phyloP scores from a whole-genome alignment of 2,888 invertebrate species.

The Acholoe squamosa region DNA sequence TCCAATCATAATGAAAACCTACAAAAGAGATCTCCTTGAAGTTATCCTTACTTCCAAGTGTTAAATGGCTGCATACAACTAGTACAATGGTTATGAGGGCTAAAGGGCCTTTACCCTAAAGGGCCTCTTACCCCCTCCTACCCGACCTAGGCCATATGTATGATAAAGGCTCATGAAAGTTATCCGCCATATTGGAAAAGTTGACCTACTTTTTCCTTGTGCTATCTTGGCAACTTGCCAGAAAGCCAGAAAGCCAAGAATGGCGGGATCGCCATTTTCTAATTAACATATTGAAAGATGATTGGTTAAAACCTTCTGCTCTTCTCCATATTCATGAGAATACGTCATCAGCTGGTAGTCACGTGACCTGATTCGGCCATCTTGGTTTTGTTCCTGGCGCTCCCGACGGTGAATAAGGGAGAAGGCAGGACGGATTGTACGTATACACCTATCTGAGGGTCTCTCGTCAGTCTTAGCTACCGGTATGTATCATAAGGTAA shows the following conservation, averaged over 20 bases:
- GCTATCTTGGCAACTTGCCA: slow-evolving; percentile 46
- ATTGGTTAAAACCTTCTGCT: slow-evolving; percentile 7
- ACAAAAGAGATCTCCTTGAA: too few species aligned
- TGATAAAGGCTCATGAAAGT: background rate
- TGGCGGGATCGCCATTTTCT: slow-evolving; percentile 18
- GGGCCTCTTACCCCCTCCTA: too few species aligned
- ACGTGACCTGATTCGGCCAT: slow-evolving; percentile 62
- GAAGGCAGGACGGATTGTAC: background rate
- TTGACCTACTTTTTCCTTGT: slow-evolving; percentile 47
- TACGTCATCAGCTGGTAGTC: slow-evolving; percentile 61
- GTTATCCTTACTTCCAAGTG: too few species aligned
- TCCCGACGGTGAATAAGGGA: slow-evolving; percentile 49
- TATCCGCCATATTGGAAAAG: slow-evolving; percentile 36
- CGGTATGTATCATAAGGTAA: slow-evolving; percentile 22
- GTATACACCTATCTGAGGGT: background rate
- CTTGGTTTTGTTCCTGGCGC: slow-evolving; percentile 66
- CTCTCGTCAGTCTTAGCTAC: background rate
- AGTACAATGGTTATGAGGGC: too few species aligned
- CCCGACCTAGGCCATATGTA: too few species aligned
- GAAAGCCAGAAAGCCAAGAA: background rate
- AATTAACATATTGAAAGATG: slow-evolving; percentile 28
- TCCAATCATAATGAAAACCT: too few species aligned
- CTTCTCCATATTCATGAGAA: slow-evolving; percentile 34
- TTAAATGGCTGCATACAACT: too few species aligned
- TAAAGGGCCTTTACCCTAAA: too few species aligned